These are phyloP conservation scores for Melangyna quadrimaculata DNA, from an alignment of 2,888 invertebrate species.

Conservation along the genomic window DNA sequence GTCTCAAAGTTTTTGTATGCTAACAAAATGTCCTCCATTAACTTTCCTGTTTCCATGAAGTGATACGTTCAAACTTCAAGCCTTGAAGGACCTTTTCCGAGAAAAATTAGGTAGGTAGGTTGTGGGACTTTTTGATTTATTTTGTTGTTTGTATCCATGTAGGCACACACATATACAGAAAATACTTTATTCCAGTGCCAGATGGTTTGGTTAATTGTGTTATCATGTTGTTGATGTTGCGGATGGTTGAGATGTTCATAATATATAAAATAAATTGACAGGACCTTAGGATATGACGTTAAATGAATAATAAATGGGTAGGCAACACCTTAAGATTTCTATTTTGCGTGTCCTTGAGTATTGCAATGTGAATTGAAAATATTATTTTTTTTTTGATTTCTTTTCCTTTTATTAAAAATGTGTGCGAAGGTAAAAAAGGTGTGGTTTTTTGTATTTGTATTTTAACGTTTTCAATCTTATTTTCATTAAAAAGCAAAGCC, in stretches of 20 bases:
- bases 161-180: neutral
- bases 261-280: constrained; percentile 5
- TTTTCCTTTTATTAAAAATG: neutral
- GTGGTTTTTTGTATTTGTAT: neutral
- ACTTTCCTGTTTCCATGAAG: constrained; percentile 38
- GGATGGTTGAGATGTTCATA: constrained; percentile 5
- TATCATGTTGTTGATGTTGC: neutral
- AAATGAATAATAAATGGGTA: constrained; percentile 11
- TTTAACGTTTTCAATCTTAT: neutral
- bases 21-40: constrained; percentile 42
- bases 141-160: neutral
- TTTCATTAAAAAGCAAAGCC: neutral
- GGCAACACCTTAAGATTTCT: neutral
- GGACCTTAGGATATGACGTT: constrained; percentile 1
- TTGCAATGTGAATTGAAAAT: neutral
- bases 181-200: neutral
- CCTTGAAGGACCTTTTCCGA: neutral
- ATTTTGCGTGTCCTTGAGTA: neutral
- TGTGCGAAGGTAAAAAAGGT: no score
- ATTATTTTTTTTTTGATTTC: neutral
- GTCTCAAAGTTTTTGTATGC: constrained; percentile 12
- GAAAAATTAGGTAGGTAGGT: neutral
- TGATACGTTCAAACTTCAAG: constrained; percentile 7
- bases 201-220: constrained; percentile 23
- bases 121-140: neutral